A percentile compares a stretch with the other conserved stretches of the same genome.
Evolutionary conservation across 30 jellyfish, hydroid and myxozoan genomes (phyloP).

Genomic region (Hydra vulgaris): DNA sequence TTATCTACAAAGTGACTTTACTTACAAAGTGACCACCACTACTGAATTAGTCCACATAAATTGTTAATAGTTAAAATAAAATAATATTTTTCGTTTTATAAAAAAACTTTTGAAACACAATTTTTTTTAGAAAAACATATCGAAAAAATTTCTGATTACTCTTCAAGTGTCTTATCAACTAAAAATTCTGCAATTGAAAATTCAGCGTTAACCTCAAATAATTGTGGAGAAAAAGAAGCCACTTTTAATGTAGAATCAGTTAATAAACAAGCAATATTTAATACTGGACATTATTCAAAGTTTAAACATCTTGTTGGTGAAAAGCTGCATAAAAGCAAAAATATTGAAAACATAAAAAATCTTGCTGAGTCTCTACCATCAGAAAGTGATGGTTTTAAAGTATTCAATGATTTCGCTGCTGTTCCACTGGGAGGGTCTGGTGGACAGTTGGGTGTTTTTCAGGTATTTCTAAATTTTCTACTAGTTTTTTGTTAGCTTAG

Average conservation of each 20-base stretch:
- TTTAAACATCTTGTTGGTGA: slow-evolving; percentile 66
- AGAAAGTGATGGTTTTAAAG: slow-evolving; percentile 89
- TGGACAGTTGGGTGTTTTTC: slow-evolving; percentile 81
- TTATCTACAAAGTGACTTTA: too few relatives aligned
- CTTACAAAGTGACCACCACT: too few relatives aligned
- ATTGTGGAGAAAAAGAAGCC: background rate
- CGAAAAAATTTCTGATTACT: too few relatives aligned
- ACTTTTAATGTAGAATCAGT: background rate
- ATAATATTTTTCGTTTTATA: too few relatives aligned
- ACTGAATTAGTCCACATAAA: too few relatives aligned
- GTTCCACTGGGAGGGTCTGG: slow-evolving; percentile 89
- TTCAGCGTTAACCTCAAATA: background rate
- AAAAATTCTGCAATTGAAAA: background rate
- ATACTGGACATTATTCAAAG: slow-evolving; percentile 61
- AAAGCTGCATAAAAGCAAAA: slow-evolving; percentile 43
- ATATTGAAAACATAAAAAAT: slow-evolving; percentile 66
- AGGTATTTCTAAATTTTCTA: slow-evolving; percentile 43
- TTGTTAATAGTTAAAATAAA: too few relatives aligned
- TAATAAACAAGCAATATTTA: slow-evolving; percentile 19
- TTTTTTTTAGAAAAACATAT: background rate
- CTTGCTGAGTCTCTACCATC: slow-evolving; percentile 63
- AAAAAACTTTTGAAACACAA: too few relatives aligned
- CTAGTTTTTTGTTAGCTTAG: background rate
- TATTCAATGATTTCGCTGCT: slow-evolving; percentile 54
- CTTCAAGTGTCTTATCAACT: background rate